A percentile compares a stretch with the other conserved stretches of the same genome.
phyloP scores from a whole-genome alignment of 2,888 invertebrate species.

The Aquatica leii region DNA sequence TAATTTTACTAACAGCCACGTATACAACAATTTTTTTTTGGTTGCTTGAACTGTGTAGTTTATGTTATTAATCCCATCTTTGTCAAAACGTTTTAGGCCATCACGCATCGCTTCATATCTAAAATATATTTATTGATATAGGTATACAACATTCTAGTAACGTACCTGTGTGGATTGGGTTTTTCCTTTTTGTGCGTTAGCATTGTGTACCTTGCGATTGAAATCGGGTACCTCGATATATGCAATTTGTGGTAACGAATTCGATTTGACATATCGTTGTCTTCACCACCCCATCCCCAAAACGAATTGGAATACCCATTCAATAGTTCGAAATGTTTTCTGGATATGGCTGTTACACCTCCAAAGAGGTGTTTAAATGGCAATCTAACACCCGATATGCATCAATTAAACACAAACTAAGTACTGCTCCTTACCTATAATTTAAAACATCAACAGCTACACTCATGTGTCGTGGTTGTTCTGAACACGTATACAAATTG shows the following conservation, averaged over 20 bases:
- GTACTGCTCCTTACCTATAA: conserved; percentile 69
- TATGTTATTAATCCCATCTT: conserved; percentile 87
- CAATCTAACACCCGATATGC: conserved; percentile 67
- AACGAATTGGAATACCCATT: conserved; percentile 95
- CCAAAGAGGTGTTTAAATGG: conserved; percentile 94
- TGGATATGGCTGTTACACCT: conserved; percentile 91
- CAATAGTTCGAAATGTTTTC: conserved; percentile 83
- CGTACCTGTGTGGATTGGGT: conserved; percentile 88
- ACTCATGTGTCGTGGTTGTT: conserved; percentile 92
- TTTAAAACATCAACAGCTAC: conserved; percentile 87
- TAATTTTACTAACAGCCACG: conserved; percentile 76
- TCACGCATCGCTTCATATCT: conserved; percentile 87
- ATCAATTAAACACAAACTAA: not conserved
- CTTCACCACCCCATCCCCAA: conserved; percentile 99
- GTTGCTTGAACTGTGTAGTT: conserved; percentile 77
- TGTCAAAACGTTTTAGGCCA: conserved; percentile 82
- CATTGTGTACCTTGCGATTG: conserved; percentile 96
- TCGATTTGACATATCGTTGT: conserved; percentile 92
- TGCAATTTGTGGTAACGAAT: conserved; percentile 79
- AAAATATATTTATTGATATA: conserved; percentile 49
- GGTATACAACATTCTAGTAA: too few relatives aligned
- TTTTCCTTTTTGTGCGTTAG: conserved; percentile 88
- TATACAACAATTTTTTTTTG: conserved; percentile 77
- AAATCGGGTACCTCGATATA: conserved; percentile 91
- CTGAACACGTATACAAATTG: conserved; percentile 91